Percentiles rank a stretch among this genome's conserved stretches.
Evolutionary conservation across 37 sponge, comb jelly and placozoan genomes (phyloP).

Genomic region (Chondrosia reniformis): DNA sequence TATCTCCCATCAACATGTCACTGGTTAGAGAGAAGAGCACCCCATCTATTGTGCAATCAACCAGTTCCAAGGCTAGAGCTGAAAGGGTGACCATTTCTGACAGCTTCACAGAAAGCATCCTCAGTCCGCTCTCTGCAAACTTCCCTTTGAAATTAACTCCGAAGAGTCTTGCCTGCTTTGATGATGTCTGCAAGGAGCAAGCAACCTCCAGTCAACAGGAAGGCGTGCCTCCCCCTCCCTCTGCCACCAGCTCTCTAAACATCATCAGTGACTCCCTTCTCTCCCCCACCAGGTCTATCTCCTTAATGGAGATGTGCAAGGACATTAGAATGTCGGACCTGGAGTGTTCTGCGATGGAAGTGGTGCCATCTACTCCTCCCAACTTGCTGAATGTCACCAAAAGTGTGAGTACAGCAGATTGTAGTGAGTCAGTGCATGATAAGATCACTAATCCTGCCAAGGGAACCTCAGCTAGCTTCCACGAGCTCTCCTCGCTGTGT

Average conservation of each 20-base stretch:
- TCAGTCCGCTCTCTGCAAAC: constrained; percentile 19
- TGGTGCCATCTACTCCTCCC: not conserved
- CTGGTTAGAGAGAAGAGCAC: not conserved
- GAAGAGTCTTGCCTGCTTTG: constrained; percentile 40
- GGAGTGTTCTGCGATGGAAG: not conserved
- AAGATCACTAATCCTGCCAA: constrained; percentile 1
- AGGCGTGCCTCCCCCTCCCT: not conserved
- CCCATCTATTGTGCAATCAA: too few relatives aligned
- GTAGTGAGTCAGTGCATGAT: not conserved
- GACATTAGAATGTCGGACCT: not conserved
- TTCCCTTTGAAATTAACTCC: constrained; percentile 35
- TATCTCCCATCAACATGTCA: constrained; percentile 21
- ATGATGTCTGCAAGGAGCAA: constrained; percentile 40
- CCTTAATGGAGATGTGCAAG: not conserved
- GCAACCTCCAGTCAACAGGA: not conserved
- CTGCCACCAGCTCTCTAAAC: constrained; percentile 3
- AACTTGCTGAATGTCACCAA: not conserved
- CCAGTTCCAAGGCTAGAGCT: too few relatives aligned
- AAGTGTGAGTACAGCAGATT: too few relatives aligned
- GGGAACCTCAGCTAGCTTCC: constrained; percentile 11
- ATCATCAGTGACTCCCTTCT: constrained; percentile 21
- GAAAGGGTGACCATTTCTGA: too few relatives aligned
- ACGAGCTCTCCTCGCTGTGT: constrained; percentile 46
- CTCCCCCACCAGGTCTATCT: not conserved
- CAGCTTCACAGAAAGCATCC: not conserved